Evolutionary conservation across 2,888 invertebrate species (phyloP).

Genomic region (Tenthredo livida): DNA sequence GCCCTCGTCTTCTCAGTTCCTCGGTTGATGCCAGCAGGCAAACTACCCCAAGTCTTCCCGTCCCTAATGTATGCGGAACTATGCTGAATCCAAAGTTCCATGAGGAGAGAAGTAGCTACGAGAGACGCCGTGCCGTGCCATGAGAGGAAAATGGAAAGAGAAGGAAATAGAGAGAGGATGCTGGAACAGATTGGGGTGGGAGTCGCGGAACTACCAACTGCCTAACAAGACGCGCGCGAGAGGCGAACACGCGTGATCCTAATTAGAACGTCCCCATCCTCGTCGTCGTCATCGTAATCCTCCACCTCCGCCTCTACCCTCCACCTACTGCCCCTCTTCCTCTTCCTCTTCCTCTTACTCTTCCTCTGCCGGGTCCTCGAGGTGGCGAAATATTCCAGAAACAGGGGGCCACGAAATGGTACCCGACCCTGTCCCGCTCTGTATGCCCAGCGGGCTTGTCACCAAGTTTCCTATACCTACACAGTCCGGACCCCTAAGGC

Average conservation of each 20-base stretch:
- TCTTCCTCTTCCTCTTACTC: background rate
- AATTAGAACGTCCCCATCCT: conserved; percentile 72
- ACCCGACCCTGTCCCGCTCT: background rate
- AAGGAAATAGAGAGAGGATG: conserved; percentile 53
- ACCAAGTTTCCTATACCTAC: conserved; percentile 33
- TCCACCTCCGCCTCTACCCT: background rate
- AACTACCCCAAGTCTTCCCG: conserved; percentile 74
- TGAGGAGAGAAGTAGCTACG: conserved; percentile 54
- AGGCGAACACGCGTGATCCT: conserved; percentile 76
- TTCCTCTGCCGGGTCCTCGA: conserved; percentile 61
- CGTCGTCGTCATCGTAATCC: conserved; percentile 12
- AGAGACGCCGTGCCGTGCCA: background rate
- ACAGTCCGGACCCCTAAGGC: background rate
- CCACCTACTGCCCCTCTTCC: background rate
- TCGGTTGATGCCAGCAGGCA: conserved; percentile 66
- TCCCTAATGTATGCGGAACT: conserved; percentile 77
- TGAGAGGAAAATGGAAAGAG: conserved; percentile 50
- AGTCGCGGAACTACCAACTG: conserved; percentile 51
- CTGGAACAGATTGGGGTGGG: conserved; percentile 25
- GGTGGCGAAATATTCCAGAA: conserved; percentile 65
- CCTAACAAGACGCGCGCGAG: conserved; percentile 59
- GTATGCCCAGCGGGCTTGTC: conserved; percentile 46
- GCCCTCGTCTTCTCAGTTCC: conserved; percentile 42
- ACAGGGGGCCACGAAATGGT: conserved; percentile 56
- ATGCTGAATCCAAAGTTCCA: conserved; percentile 75